Conservation (phyloP, 2,888 invertebrate genomes). For the Dolichomitus sp. region DNA sequence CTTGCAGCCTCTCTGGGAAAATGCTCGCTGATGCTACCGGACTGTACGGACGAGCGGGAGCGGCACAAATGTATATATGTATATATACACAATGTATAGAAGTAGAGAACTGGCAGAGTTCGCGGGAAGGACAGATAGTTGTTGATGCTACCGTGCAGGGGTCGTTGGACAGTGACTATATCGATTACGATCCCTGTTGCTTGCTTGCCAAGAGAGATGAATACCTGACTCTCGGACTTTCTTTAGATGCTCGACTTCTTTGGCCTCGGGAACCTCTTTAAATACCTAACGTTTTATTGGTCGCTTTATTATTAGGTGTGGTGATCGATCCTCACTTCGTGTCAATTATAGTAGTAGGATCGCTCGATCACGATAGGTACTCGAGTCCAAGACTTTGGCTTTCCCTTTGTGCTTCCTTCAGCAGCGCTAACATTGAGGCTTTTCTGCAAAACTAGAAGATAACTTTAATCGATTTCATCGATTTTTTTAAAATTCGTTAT, state of each 20-base stretch:
- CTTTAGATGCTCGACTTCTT: not conserved
- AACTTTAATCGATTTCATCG: not conserved
- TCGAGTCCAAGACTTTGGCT: not conserved
- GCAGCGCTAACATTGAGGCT: not conserved
- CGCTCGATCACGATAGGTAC: constrained; percentile 9
- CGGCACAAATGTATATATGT: not conserved
- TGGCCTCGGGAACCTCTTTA: not conserved
- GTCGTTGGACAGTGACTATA: constrained; percentile 7
- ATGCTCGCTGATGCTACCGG: constrained; percentile 31
- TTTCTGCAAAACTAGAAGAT: not conserved
- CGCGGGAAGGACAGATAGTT: not conserved
- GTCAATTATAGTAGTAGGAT: constrained; percentile 18
- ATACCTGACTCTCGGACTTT: constrained; percentile 3
- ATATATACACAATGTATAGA: not conserved
- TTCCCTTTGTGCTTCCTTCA: not conserved
- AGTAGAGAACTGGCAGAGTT: constrained; percentile 3
- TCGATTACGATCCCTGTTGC: not conserved
- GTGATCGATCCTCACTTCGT: not conserved
- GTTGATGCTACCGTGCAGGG: constrained; percentile 6
- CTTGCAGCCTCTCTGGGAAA: constrained; percentile 60
- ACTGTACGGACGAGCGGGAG: not conserved
- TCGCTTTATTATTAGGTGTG: constrained; percentile 6
- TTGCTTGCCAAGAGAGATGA: not conserved
- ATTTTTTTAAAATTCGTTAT: too few species aligned
- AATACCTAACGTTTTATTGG: not conserved